phyloP scores from a whole-genome alignment of 2,888 invertebrate species.

The Sarcophaga caerulescens region DNA sequence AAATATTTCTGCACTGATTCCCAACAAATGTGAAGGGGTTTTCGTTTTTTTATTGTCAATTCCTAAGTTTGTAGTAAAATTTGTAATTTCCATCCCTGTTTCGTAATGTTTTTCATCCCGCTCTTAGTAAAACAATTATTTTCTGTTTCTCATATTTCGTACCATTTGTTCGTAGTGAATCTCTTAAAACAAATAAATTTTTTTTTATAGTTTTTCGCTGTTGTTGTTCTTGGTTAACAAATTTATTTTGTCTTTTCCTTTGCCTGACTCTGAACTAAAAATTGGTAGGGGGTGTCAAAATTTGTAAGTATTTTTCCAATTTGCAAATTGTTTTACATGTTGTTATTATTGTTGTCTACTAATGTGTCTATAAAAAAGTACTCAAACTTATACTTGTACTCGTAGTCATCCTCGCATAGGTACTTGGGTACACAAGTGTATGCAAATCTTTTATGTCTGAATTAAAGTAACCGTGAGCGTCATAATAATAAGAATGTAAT shows the following conservation, averaged over 20 bases:
- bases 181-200: background rate
- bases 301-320: conserved; percentile 54
- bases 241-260: background rate
- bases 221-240: conserved; percentile 1
- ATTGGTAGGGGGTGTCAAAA: background rate
- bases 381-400: too few species aligned
- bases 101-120: too few species aligned
- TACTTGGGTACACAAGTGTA: background rate
- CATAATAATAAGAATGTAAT: conserved; percentile 33
- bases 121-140: too few species aligned
- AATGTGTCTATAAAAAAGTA: background rate
- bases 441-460: background rate
- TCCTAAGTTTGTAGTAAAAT: accelerated
- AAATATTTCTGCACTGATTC: too few species aligned
- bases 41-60: too few species aligned
- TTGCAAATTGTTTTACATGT: conserved; percentile 58
- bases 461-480: conserved; percentile 31
- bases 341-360: conserved; percentile 2
- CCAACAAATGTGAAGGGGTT: too few species aligned
- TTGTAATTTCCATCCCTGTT: too few species aligned
- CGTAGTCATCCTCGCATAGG: too few species aligned
- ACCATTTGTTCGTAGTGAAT: too few species aligned
- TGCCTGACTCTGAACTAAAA: background rate
- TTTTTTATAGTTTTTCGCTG: conserved; percentile 2
- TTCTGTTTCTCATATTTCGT: too few species aligned